Percentiles rank a stretch among this genome's conserved stretches.
Evolutionary conservation across 2,113 vertebrate genomes (phyloP).

Genomic region (Gymnorhina tibicen): DNA sequence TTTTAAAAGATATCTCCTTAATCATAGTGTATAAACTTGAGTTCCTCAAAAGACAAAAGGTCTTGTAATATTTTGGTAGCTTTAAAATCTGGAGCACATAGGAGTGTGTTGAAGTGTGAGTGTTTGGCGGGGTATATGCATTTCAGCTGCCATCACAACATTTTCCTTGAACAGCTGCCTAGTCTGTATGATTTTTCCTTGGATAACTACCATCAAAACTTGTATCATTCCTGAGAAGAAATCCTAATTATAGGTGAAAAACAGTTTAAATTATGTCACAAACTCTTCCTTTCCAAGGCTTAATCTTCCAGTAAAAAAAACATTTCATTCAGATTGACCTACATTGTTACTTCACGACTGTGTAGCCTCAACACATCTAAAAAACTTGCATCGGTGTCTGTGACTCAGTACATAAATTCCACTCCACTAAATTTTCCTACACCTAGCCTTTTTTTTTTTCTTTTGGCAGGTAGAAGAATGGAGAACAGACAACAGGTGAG

Average conservation of each 20-base stretch:
- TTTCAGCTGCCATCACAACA: neutral
- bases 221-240: neutral
- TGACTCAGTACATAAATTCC: neutral
- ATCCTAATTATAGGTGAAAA: neutral
- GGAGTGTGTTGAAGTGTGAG: too few species aligned
- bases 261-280: neutral
- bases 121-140: neutral
- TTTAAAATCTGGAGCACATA: neutral
- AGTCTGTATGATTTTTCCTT: neutral
- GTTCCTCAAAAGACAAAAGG: neutral
- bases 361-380: neutral
- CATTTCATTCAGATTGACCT: neutral
- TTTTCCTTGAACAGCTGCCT: neutral
- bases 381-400: neutral
- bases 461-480: neutral
- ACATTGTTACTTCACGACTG: neutral
- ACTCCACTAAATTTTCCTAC: neutral
- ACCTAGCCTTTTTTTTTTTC: neutral
- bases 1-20: neutral
- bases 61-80: neutral
- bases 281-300: neutral
- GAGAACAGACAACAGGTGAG: neutral
- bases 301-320: neutral
- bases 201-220: neutral
- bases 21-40: neutral